phyloP scores from a whole-genome alignment of 2,797 vertebrate species.

The Gadopsis marmoratus region DNA sequence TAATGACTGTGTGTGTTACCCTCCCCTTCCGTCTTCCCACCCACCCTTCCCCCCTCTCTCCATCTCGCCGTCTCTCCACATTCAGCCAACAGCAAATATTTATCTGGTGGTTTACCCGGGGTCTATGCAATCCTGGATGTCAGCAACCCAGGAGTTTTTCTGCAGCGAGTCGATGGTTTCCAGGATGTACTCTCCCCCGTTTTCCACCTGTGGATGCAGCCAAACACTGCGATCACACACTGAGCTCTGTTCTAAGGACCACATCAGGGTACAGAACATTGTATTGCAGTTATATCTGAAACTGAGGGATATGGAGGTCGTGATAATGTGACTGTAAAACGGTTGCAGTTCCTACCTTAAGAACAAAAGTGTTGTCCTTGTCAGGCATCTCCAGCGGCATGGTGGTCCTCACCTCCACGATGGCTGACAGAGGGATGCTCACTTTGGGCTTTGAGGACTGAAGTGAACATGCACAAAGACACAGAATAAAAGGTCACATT shows the following conservation, averaged over 20 bases:
- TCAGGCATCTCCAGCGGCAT: conserved; percentile 99
- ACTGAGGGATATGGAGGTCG: background rate
- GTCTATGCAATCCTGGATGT: conserved; percentile 98
- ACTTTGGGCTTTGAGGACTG: conserved; percentile 97
- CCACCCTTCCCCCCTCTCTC: conserved; percentile 19
- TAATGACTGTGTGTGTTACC: conserved; percentile 72
- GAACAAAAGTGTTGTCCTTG: conserved; percentile 98
- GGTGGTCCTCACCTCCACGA: conserved; percentile 97
- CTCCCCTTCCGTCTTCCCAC: conserved; percentile 21
- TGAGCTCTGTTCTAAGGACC: conserved; percentile 44
- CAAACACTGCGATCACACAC: conserved; percentile 66
- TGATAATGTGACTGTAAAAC: background rate
- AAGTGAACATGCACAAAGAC: conserved; percentile 30
- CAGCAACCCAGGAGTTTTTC: conserved; percentile 99
- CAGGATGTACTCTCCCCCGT: conserved; percentile 96
- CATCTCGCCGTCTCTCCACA: conserved; percentile 45
- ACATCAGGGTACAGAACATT: conserved; percentile 11
- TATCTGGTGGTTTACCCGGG: conserved; percentile 89
- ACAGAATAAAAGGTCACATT: conserved; percentile 11
- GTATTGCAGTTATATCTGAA: background rate
- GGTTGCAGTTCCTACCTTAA: conserved; percentile 88
- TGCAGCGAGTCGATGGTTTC: conserved; percentile 98
- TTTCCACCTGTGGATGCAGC: conserved; percentile 90
- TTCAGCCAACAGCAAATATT: conserved; percentile 76
- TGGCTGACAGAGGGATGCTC: conserved; percentile 94